phyloP scores from a whole-genome alignment of 2,888 invertebrate species.

The Hypselothyrea guttata region DNA sequence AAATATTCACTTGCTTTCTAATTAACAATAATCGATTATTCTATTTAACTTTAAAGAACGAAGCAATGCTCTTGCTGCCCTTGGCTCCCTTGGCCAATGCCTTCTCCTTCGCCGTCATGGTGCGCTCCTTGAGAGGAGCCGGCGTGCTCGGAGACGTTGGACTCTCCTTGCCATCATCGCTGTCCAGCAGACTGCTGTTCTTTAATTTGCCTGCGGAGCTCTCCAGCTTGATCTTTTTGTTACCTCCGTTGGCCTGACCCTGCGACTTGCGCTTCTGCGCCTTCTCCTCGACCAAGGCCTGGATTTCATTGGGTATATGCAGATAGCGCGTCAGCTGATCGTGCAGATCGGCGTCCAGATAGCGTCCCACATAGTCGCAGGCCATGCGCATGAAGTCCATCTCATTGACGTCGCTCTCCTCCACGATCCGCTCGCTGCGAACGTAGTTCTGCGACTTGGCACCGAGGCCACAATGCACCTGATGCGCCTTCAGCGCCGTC shows the following conservation, averaged over 20 bases:
- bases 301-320: constrained; percentile 81
- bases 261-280: constrained; percentile 84
- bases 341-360: constrained; percentile 87
- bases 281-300: constrained; percentile 82
- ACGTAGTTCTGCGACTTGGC: constrained; percentile 90
- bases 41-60: constrained; percentile 86
- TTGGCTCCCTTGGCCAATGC: constrained; percentile 88
- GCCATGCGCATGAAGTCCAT: constrained; percentile 83
- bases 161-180: constrained; percentile 39
- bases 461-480: constrained; percentile 88
- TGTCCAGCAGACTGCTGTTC: constrained; percentile 61
- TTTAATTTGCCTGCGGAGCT: constrained; percentile 82
- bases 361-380: constrained; percentile 90
- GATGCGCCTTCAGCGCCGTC: constrained; percentile 46
- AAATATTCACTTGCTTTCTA: constrained; percentile 3
- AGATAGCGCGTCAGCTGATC: constrained; percentile 86
- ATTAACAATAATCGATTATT: no score
- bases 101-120: constrained; percentile 88
- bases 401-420: constrained; percentile 81
- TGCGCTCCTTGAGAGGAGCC: constrained; percentile 80
- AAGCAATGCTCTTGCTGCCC: constrained; percentile 90
- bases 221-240: constrained; percentile 83
- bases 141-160: constrained; percentile 28
- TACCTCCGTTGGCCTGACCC: constrained; percentile 71
- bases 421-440: constrained; percentile 84